These are phyloP conservation scores for Epizoanthus scotinus DNA, from an alignment of 92 coral and sea anemone species.

Conservation along the genomic window DNA sequence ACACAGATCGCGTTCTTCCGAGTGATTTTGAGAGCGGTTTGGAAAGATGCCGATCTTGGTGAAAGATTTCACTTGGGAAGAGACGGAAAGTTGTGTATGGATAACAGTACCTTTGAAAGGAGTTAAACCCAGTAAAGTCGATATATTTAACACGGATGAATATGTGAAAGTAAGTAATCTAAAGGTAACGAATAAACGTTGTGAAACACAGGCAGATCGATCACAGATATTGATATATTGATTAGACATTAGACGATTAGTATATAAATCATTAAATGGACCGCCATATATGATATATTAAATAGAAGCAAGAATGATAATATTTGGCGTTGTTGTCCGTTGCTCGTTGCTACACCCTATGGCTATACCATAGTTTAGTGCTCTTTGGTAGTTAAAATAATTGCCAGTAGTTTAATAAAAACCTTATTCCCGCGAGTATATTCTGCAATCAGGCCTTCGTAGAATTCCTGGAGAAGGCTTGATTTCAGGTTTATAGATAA, in stretches of 20 bases:
- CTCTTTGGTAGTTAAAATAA: neutral
- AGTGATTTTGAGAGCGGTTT: neutral
- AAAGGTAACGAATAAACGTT: neutral
- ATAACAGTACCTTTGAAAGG: constrained; percentile 94
- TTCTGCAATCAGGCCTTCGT: too few species aligned
- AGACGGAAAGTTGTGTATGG: constrained; percentile 73
- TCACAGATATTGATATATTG: too few species aligned
- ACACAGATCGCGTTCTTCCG: neutral
- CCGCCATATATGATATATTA: too few species aligned
- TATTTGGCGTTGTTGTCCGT: too few species aligned
- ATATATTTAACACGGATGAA: constrained; percentile 89
- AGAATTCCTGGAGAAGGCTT: too few species aligned
- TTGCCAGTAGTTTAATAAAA: neutral
- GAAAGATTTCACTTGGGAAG: constrained; percentile 91
- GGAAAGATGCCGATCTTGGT: constrained; percentile 89
- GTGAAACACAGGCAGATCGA: neutral
- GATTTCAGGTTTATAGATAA: too few species aligned
- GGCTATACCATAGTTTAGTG: too few species aligned
- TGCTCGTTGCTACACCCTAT: too few species aligned
- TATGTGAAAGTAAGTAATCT: constrained; percentile 77
- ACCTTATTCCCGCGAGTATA: neutral
- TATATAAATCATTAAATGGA: too few species aligned
- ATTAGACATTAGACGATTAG: too few species aligned
- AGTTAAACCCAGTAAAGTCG: constrained; percentile 76
- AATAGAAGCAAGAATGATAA: too few species aligned